Base-by-base conservation (phyloP, 2,113 vertebrate species). In the Odobenus rosmarus region DNA sequence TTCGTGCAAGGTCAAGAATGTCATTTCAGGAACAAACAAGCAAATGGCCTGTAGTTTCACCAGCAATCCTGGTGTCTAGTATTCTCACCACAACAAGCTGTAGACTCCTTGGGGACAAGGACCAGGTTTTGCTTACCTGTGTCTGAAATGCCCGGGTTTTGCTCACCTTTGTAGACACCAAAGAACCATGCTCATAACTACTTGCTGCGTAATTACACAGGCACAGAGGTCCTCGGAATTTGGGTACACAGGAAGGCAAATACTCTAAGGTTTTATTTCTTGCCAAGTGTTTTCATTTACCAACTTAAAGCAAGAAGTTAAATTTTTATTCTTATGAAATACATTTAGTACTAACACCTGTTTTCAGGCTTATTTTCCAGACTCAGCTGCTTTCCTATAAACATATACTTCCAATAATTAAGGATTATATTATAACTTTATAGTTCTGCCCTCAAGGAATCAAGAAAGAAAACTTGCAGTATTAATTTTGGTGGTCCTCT, bases 391-490 rank as follows among this genome's bases (percentile, higher is more conserved):
- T 88, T 82, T 59, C 85, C 88, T 94, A 11, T 83, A 94, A 90
- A 88, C 61, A 59, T 26, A 36, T 24, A 31, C 26, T 87, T 81
- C 23, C 31, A 79, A 61, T 62, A 96, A 87, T 83, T 93, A 88
- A 94, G 61, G 59, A 16, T 88, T 72, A 88, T 94, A 93, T 90
- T 69, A 33, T 77, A 72, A 81, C 62, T 86, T 85, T 84, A 80
- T 23, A 46, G 88, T 74, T 94, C 57, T 64, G 26, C 15, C 53
- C 82, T 93, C 55, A 64, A 79, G 61, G 91, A 71, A 7, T 81
- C 69, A 83, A 94, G 90, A 39, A 62, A 62, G 80, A 76, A 89
- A 46, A 62, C 23, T 49, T 71, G 28, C 6, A 3, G 21, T 31
- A 12, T 59, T 82, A 33, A 77, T 61, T 81, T 81, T 31, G 61